Percentiles rank a stretch among this genome's conserved stretches.
Conservation (phyloP, 2,888 invertebrate species). For the Rhamnusium bicolor region DNA sequence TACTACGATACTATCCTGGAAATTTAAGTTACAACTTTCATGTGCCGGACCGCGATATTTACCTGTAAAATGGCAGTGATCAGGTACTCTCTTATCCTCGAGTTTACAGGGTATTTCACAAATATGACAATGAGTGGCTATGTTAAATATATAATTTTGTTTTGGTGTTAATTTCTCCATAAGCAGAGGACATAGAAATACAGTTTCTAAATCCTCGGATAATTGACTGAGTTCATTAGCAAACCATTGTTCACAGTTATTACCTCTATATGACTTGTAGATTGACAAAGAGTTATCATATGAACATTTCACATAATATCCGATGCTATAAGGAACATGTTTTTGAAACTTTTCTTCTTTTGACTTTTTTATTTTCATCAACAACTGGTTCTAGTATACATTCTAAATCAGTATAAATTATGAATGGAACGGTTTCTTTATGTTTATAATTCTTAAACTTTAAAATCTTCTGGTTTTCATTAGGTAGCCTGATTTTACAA, state of each 20-base stretch:
- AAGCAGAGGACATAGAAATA: background rate
- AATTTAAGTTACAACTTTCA: conserved; percentile 36
- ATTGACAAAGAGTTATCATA: conserved; percentile 46
- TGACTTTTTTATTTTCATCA: background rate
- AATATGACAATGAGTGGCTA: background rate
- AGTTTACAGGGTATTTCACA: background rate
- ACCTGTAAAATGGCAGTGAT: conserved; percentile 18
- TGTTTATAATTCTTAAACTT: background rate
- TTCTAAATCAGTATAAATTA: background rate
- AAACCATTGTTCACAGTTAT: conserved; percentile 43
- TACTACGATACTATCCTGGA: conserved; percentile 11
- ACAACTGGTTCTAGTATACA: background rate
- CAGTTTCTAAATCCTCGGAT: background rate
- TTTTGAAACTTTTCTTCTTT: too few species aligned
- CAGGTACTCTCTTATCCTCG: conserved; percentile 9
- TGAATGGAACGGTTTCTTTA: background rate
- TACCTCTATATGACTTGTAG: conserved; percentile 37
- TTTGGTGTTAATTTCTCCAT: background rate
- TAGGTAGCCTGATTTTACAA: background rate
- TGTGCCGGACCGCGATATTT: conserved; percentile 22
- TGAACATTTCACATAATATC: conserved; percentile 52
- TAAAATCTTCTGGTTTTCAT: background rate
- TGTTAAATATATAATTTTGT: background rate
- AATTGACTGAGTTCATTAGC: background rate
- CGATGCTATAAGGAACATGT: conserved; percentile 50